A percentile compares a stretch with the other conserved stretches of the same genome.
Evolutionary conservation across 1,140 invertebrate genomes (phyloP).

Genomic region (Listronotus bonariensis): DNA sequence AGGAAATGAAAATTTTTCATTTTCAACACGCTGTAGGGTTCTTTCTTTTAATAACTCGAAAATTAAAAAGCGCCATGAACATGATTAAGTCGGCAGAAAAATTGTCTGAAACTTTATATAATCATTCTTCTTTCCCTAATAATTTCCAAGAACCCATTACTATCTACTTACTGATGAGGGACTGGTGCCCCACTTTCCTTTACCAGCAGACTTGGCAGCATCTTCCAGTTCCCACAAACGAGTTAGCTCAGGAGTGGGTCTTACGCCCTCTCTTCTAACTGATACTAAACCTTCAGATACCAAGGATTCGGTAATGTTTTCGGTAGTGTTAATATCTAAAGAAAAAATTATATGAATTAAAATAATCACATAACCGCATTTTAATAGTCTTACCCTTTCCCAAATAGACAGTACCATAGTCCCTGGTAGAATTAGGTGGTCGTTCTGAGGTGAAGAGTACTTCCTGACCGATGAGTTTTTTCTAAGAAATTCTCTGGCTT

Average conservation of each 20-base stretch:
- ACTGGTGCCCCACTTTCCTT: conserved; percentile 78
- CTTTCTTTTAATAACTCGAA: too few species aligned
- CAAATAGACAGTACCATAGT: conserved; percentile 87
- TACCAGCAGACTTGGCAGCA: conserved; percentile 80
- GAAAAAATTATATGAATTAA: conserved; percentile 1
- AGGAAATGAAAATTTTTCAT: too few species aligned
- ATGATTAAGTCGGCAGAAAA: too few species aligned
- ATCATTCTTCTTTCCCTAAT: too few species aligned
- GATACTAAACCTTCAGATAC: conserved; percentile 86
- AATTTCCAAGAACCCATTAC: too few species aligned
- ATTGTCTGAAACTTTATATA: too few species aligned
- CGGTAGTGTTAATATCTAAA: conserved; percentile 69
- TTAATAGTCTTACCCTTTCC: conserved; percentile 65
- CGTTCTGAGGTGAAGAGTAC: conserved; percentile 78
- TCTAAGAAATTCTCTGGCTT: conserved; percentile 90
- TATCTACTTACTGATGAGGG: conserved; percentile 48
- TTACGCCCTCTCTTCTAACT: conserved; percentile 77
- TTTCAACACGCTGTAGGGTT: too few species aligned
- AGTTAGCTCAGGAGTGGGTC: conserved; percentile 67
- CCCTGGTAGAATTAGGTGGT: conserved; percentile 74
- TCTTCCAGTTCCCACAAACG: conserved; percentile 88
- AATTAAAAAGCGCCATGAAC: too few species aligned
- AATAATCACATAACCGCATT: too few species aligned
- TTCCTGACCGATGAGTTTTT: conserved; percentile 89
- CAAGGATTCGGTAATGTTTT: conserved; percentile 86